Evolutionary conservation across 2,113 vertebrate genomes (phyloP).

Genomic region (Nyctibius bracteatus): DNA sequence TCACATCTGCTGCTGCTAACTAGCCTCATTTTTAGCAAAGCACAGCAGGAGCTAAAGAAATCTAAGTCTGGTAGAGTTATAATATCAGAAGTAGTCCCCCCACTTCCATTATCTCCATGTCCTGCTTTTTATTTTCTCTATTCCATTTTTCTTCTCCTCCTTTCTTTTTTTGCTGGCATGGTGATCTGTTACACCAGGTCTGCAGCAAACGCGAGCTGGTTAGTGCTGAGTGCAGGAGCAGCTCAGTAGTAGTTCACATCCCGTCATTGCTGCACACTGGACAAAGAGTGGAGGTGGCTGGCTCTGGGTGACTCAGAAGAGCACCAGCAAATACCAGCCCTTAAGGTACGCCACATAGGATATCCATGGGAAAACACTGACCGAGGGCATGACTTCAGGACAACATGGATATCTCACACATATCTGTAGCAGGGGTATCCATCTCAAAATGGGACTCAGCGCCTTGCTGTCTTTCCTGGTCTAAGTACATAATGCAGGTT

Average conservation of each 20-base stretch:
- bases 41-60: neutral
- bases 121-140: neutral
- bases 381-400: neutral
- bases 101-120: neutral
- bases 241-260: neutral
- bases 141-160: neutral
- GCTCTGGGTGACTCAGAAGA: neutral
- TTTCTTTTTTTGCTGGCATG: neutral
- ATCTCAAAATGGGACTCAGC: neutral
- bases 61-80: neutral
- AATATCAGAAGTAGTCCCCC: neutral
- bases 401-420: neutral
- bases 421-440: neutral
- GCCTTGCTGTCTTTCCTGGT: neutral
- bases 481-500: neutral
- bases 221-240: neutral
- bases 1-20: conserved; percentile 7
- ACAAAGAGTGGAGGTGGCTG: neutral
- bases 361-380: neutral
- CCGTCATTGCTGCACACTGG: neutral
- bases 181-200: neutral
- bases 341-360: neutral
- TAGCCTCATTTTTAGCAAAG: neutral
- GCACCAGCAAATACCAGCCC: neutral
- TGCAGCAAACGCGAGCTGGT: neutral